Base-by-base conservation (phyloP, 92 coral and sea anemone genomes). In the Palythoa caribaeorum region DNA sequence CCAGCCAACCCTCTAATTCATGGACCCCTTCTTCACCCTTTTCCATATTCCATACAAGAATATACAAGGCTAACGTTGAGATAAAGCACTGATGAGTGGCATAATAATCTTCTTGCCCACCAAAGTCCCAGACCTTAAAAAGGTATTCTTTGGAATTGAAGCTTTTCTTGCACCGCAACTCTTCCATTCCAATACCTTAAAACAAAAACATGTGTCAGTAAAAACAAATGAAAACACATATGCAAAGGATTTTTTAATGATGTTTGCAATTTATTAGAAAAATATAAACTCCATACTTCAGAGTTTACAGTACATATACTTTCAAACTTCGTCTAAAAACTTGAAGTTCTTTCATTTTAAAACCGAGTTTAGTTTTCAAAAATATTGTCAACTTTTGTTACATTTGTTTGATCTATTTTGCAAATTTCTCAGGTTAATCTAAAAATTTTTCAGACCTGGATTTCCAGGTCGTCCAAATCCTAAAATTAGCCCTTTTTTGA, bases 41-140 rank as follows among this genome's bases (percentile, higher is more conserved):
- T 76, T 92, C 91, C 89, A 97, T 69, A 71, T 94, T 96, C 99
- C 99, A 97, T 15, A 97, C 99, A 75, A 97, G 88, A 3, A 97
- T 90, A 71, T 97, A 97, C 47, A 97, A 93, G 2, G 98, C 92
- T 84, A 97, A 88, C 14, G 98, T 91, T 13, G 99, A 97, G 9
- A 97, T 87, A 79, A 97, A 97, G 69, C 98, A 97, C 50, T 95
- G 99, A 79, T 97, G 99, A 0, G 99, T 97, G 0, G 97, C 93
- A 74, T 97, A 95, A 84, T 92, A 97, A 50, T 97, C 99, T 59
- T 97, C 99, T 77, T 97, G 99, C 7, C 99, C 99, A 51, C 97
- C 99, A 83, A 97, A 97, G 73, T 97, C 99, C 99, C 99, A 97
- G 40, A 94, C 87, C 88, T 96, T 94, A 90, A 97, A 97, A 4